A percentile compares a stretch with the other conserved stretches of the same genome.
Evolutionary conservation across 2,113 vertebrate genomes (phyloP).

Genomic region (Struthidea cinerea): DNA sequence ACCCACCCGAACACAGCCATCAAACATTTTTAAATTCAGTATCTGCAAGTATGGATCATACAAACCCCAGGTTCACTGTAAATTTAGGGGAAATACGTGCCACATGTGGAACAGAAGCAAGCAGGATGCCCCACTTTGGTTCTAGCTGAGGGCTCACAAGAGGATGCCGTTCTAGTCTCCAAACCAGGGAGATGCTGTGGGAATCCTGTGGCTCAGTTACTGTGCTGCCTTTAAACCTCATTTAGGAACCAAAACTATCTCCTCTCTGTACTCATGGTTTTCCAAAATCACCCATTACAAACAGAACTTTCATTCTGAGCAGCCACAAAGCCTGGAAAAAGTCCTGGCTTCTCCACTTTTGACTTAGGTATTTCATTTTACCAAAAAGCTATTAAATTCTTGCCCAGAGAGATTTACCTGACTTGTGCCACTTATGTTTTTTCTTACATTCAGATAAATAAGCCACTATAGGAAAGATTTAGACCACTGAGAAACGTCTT

Average conservation of each 20-base stretch:
- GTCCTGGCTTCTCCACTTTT: not conserved
- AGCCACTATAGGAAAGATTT: not conserved
- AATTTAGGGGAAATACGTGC: not conserved
- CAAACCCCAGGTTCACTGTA: not conserved
- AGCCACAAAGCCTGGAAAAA: slow-evolving; percentile 3
- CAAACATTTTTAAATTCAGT: not conserved
- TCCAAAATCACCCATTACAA: slow-evolving; percentile 32
- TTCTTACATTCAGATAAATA: not conserved
- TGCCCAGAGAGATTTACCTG: not conserved
- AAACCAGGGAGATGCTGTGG: not conserved
- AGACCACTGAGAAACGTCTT: not conserved
- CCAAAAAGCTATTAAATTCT: not conserved
- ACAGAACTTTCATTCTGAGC: slow-evolving; percentile 3
- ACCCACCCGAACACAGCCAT: not conserved
- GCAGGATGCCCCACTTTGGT: not conserved
- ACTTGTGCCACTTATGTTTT: not conserved
- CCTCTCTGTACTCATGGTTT: slow-evolving; percentile 58
- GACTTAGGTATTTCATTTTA: not conserved
- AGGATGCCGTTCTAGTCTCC: not conserved
- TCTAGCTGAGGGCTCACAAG: not conserved
- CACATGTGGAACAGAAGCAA: not conserved
- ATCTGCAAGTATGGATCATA: not conserved
- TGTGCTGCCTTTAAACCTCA: slow-evolving; percentile 51
- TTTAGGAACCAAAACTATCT: slow-evolving; percentile 63
- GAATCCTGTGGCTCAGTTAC: slow-evolving; percentile 18